Evolutionary conservation across 1,140 invertebrate genomes (phyloP), one percentile per base, ranked within the genome.

Genomic region (Ceratina australensis): DNA sequence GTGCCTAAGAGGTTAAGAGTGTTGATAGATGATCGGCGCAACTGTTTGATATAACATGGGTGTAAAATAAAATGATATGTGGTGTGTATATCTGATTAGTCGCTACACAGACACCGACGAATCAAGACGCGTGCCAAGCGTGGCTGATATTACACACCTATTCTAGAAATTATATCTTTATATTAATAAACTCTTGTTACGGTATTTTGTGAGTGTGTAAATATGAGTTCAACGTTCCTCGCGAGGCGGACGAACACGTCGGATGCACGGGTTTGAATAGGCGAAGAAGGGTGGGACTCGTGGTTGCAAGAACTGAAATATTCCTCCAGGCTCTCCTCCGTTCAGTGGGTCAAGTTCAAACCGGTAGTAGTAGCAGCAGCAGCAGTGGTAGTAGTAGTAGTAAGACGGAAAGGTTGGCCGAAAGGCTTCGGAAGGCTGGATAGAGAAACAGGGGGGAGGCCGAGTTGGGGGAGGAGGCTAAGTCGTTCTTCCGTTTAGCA

Each of bases 311-410:
- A 57, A 79, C 61, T 79, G 65, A 86, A 87, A 88, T 86, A 87
- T 89, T 89, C 87, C 79, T 67, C 66, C 76, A 61, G 77, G 73
- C 52, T 54, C 79, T 59, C 22, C 79, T 50, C 20, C 67, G 42
- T 69, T 81, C 81, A 86, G 59, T 90, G 83, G 89, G 89, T 91
- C 90, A 91, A 90, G 90, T 91, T 91, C 88, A 85, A 84, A 75
- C 73, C 33, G 33, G 33, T 42, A 42, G 33, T 42, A 42, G 33
- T 42, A 33, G 33, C 49, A 33, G 16, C 18, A 50, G 57, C 28
- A 56, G n/a, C 33, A 10, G 33, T 42, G 10, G 33, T 42, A 42
- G 33, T 42, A 33, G 33, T 49, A 33, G 16, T 22, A 50, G 57
- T 47, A 56, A 73, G 68, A 85, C 77, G 72, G 81, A 83, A 72